Conservation (phyloP, 2,113 vertebrate genomes). For the Fukomys damarensis region DNA sequence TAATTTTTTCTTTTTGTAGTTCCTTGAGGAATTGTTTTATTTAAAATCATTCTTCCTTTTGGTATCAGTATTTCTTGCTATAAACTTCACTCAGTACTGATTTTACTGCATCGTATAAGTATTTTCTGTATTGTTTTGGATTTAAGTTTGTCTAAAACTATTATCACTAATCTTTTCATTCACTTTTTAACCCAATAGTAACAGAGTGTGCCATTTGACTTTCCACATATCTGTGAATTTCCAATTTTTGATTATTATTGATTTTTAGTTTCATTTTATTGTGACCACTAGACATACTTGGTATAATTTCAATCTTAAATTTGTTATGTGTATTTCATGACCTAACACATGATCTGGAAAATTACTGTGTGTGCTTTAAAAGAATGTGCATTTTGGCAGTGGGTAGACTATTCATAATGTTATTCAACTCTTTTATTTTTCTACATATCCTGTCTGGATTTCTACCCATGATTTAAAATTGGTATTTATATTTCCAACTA, state of each 20-base stretch:
- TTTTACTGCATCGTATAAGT: background rate
- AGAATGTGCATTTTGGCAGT: background rate
- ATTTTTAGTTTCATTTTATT: background rate
- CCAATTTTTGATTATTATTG: background rate
- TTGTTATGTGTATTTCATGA: background rate
- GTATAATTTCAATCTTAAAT: background rate
- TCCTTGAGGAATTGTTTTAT: background rate
- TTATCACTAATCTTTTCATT: background rate
- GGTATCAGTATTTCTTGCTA: background rate
- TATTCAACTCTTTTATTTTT: background rate
- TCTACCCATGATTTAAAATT: background rate
- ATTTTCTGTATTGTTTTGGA: background rate
- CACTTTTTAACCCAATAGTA: background rate
- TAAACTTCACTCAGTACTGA: background rate
- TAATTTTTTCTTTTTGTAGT: background rate
- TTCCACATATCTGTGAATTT: background rate
- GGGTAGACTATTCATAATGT: background rate
- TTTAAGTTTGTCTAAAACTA: background rate
- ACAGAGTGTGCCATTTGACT: background rate
- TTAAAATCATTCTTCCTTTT: too few species aligned
- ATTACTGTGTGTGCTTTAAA: background rate
- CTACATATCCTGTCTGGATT: background rate
- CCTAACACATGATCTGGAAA: background rate
- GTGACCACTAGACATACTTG: background rate
- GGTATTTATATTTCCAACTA: background rate